Base-by-base conservation (phyloP, 2,113 vertebrate genomes). In the Embiotoca jacksoni region DNA sequence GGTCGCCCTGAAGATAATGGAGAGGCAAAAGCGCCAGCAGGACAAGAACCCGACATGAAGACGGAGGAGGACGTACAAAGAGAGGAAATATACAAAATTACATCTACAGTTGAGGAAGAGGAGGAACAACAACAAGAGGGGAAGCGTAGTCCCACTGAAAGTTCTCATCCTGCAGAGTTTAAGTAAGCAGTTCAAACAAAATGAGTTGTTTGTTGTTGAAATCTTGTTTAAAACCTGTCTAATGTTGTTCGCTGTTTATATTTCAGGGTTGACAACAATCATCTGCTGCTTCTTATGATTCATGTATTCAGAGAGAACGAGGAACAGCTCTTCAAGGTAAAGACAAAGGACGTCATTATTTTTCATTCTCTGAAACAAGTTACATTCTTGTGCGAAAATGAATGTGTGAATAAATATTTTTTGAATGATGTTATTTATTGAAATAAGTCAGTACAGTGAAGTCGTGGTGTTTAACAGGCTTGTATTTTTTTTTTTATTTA, bases 231-330 rank as follows among this genome's bases (percentile, higher is more conserved):
- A 41, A 32, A 5, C 32, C 4, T 16, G 0, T 57, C 49, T 87
- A 58, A 90, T 70, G 6, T 47, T 72, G 10, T 82, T 60, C 2
- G 50, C 39, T 67, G 9, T 80, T 82, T n/a, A 4, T 61, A 1
- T 77, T 76, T 32, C 94, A 99, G 98, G 81, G 98, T 99, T 14
- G 98, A 99, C 92, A 99, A 99, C 91, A 99, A 99, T 88, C 98
- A 98, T 73, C 82, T 99, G n/a, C 94, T 99, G 44, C 95, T 99
- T 32, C 94, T 99, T 79, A 99, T 99, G 98, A 97, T 99, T 86
- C 98, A 99, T 0, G 98, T 99, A 2, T 99, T 99, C 68, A 94
- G 97, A 88, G 98, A 99, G 91, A 99, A 99, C 0, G 98, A 99
- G 84, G 98, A 99, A 55, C 97, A 99, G 89, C 92, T 98, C n/a